Percentiles rank a stretch among this genome's conserved stretches.
These are phyloP conservation scores for Oedothorax gibbosus DNA, from an alignment of 1,140 invertebrate species.

Conservation along the genomic window DNA sequence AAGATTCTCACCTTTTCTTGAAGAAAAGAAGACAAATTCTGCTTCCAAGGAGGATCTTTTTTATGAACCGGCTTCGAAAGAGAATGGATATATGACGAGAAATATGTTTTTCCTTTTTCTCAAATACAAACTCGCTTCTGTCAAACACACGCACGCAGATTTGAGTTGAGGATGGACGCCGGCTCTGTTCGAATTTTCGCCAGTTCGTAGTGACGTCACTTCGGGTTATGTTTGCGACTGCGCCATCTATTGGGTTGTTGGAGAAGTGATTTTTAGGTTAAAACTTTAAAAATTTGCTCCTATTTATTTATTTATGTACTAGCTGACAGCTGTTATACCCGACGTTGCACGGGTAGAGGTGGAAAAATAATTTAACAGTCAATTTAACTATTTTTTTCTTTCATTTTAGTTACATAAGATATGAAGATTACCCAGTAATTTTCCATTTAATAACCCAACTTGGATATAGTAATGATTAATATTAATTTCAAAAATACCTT, in stretches of 20 bases:
- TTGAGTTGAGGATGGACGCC: slow-evolving; percentile 16
- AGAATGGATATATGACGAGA: neutral
- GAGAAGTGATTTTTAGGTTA: neutral
- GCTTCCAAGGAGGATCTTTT: neutral
- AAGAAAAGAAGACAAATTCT: neutral
- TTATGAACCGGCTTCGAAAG: neutral
- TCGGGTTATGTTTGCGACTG: neutral
- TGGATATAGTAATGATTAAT: no score
- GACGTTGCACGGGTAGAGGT: no score
- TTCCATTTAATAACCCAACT: no score
- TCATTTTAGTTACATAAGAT: no score
- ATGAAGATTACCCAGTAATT: no score
- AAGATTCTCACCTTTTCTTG: neutral
- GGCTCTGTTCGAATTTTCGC: slow-evolving; percentile 8
- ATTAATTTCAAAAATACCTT: no score
- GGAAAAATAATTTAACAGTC: no score
- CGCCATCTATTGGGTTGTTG: neutral
- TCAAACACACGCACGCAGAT: neutral
- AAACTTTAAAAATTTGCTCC: neutral
- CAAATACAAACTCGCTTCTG: neutral
- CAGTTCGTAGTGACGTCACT: slow-evolving; percentile 6
- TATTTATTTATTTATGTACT: neutral
- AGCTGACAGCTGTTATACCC: no score
- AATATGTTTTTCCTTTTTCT: neutral
- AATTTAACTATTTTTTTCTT: no score